These are phyloP conservation scores for Aporophyla nigra DNA, from an alignment of 2,888 invertebrate genomes.

Conservation along the genomic window DNA sequence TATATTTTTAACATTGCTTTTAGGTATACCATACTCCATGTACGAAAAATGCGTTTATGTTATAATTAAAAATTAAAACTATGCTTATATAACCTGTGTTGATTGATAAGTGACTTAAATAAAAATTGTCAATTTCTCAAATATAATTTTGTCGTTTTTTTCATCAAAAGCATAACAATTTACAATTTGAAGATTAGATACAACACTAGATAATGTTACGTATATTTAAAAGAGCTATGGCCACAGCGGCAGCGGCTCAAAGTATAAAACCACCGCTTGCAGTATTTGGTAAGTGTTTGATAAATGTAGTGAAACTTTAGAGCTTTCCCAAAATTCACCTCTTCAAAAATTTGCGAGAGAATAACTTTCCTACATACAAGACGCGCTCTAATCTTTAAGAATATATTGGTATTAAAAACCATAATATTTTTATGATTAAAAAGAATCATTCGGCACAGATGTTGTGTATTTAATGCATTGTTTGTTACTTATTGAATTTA, in stretches of 20 bases:
- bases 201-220: constrained; percentile 68
- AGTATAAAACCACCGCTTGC: constrained; percentile 73
- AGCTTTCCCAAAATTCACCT: not conserved
- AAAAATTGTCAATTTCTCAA: not conserved
- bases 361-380: not conserved
- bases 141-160: constrained; percentile 1
- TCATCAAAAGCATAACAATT: not conserved
- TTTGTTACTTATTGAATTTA: not conserved
- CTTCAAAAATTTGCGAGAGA: not conserved
- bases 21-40: constrained; percentile 16
- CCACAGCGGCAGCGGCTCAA: constrained; percentile 48
- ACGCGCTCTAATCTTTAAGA: not conserved
- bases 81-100: constrained; percentile 14
- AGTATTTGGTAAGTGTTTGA: constrained; percentile 78
- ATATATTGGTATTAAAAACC: not conserved
- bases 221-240: constrained; percentile 71
- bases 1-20: constrained; percentile 8
- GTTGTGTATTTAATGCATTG: not conserved
- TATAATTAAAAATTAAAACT: constrained; percentile 30
- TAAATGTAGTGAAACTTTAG: not conserved
- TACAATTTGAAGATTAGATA: not conserved
- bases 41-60: not conserved
- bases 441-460: not conserved
- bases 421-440: not conserved
- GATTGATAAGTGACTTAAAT: not conserved